Percentiles rank a stretch among this genome's conserved stretches.
Evolutionary conservation across 2,888 invertebrate genomes (phyloP).

Genomic region (Watsonalla cultraria): DNA sequence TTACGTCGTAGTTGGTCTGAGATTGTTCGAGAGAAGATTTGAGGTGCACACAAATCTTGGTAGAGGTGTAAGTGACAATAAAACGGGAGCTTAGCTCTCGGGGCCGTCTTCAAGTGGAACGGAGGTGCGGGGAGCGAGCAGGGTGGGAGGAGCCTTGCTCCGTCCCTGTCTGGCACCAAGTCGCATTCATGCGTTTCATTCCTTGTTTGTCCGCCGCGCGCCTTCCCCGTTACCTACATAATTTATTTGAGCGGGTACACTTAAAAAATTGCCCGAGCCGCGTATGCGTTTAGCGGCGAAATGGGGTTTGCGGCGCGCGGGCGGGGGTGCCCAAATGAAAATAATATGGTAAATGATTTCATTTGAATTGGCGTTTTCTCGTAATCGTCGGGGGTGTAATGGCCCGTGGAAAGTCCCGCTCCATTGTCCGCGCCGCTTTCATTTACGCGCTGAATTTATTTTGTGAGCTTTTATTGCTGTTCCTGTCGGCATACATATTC

Average conservation of each 20-base stretch:
- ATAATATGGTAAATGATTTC: conserved; percentile 76
- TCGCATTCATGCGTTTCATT: conserved; percentile 66
- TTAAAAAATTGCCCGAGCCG: conserved; percentile 73
- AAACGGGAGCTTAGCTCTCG: conserved; percentile 74
- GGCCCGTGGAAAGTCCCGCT: conserved; percentile 54
- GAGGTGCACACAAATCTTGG: conserved; percentile 59
- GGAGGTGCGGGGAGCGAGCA: conserved; percentile 24
- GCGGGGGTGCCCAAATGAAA: conserved; percentile 49
- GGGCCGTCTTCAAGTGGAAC: conserved; percentile 73
- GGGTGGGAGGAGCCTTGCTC: conserved; percentile 53
- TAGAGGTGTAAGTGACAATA: conserved; percentile 75
- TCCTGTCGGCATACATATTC: conserved; percentile 59
- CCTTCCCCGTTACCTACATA: conserved; percentile 68
- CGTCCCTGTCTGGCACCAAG: conserved; percentile 43
- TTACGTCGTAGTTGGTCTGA: conserved; percentile 21
- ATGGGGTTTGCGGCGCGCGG: conserved; percentile 57
- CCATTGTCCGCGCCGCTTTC: conserved; percentile 60
- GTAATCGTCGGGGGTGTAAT: conserved; percentile 62
- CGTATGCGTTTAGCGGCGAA: conserved; percentile 61
- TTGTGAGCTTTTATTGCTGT: conserved; percentile 49
- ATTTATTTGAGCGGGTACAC: conserved; percentile 74
- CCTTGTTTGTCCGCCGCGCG: conserved; percentile 66
- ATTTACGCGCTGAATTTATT: conserved; percentile 64
- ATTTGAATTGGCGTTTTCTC: conserved; percentile 64
- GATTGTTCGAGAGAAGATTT: conserved; percentile 33